Conservation (phyloP, 2,113 vertebrate species). For the Gallinago paraguaiae region DNA sequence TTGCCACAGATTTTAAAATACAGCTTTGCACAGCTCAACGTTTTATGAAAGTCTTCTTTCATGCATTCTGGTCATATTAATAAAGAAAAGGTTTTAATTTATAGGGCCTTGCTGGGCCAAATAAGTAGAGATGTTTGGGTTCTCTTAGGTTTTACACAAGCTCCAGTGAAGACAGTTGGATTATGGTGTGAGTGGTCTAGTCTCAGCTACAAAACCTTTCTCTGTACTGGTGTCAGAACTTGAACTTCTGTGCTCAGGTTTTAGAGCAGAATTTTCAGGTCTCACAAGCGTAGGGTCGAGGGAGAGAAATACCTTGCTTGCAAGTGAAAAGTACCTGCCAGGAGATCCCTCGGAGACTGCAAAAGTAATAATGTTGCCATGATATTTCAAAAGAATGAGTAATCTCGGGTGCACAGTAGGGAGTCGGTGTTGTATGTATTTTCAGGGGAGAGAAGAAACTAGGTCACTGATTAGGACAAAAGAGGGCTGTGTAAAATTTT, state of each 20-base stretch:
- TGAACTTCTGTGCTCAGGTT: not conserved
- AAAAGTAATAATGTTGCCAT: not conserved
- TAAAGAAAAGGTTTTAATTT: not conserved
- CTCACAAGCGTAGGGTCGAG: rapidly evolving
- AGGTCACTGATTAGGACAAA: not conserved
- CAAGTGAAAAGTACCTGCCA: not conserved
- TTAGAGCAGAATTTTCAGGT: not conserved
- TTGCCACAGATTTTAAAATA: not conserved
- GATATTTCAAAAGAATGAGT: not conserved
- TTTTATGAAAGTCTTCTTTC: not conserved
- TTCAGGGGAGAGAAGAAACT: not conserved
- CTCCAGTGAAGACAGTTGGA: not conserved
- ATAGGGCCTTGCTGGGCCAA: not conserved
- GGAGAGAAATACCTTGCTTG: not conserved
- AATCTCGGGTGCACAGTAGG: not conserved
- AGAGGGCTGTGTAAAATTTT: not conserved
- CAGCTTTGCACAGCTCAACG: not conserved
- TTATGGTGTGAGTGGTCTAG: not conserved
- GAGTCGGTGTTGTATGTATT: not conserved
- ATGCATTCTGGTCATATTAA: not conserved
- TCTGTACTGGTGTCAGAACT: rapidly evolving
- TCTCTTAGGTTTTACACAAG: not conserved
- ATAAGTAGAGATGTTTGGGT: not conserved
- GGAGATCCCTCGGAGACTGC: not conserved
- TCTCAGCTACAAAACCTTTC: not conserved